These are phyloP conservation scores for Tragelaphus scriptus DNA, from an alignment of 2,113 vertebrate genomes.

Conservation along the genomic window DNA sequence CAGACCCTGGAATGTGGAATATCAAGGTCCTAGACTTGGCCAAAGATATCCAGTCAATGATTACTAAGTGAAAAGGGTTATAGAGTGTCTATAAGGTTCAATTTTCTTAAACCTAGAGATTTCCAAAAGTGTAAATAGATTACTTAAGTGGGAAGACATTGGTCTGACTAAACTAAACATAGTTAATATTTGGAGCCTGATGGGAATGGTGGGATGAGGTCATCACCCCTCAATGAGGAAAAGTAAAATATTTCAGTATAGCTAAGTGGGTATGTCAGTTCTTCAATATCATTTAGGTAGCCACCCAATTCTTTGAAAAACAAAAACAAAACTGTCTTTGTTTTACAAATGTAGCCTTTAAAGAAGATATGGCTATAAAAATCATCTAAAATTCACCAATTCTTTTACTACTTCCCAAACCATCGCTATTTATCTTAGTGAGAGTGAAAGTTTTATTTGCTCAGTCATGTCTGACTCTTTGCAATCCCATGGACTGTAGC, in stretches of 20 bases:
- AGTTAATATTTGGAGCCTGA: neutral
- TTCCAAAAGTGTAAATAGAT: neutral
- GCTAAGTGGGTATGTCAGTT: neutral
- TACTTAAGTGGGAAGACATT: neutral
- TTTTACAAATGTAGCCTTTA: neutral
- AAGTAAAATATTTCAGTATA: neutral
- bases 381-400: neutral
- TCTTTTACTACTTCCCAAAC: neutral
- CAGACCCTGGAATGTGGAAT: neutral
- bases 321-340: neutral
- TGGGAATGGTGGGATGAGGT: neutral
- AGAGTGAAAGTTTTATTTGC: neutral
- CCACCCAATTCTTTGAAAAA: neutral
- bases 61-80: neutral
- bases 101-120: neutral
- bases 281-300: neutral
- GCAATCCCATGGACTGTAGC: neutral
- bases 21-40: neutral
- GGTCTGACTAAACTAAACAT: neutral
- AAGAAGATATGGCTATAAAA: neutral
- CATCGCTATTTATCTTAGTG: neutral
- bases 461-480: neutral
- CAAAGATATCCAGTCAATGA: neutral
- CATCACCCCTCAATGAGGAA: neutral
- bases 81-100: neutral